Evolutionary conservation across 2,797 vertebrate genomes (phyloP), one percentile per base, ranked within the genome.

Genomic region (Parambassis ranga): DNA sequence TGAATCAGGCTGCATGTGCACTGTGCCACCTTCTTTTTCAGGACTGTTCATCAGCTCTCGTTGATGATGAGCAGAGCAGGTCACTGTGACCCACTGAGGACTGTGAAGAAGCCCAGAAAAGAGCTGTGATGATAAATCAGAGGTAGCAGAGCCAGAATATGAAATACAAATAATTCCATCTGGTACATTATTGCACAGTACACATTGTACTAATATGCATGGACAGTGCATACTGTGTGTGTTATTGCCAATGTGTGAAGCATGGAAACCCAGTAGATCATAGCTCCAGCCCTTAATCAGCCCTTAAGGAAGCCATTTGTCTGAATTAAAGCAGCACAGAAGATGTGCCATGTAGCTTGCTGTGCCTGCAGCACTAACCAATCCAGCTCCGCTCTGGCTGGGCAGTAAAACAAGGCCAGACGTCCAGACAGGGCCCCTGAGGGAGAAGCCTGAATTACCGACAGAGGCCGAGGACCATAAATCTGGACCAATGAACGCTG

Each of bases 311-410:
- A 14, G 43, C 49, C 9, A 63, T 66, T 51, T 22, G 61, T 81
- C 57, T 60, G 3, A 28, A 56, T 79, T 48, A 67, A 68, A 52
- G 44, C 61, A 42, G 14, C 49, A 24, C n/a, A 69, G 71, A 71
- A 47, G 32, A 47, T 26, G 5, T 5, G 7, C 44, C 50, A 18
- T 70, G 71, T 58, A 57, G 51, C 46, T 60, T 3, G 2, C 43
- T 65, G 46, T 42, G 67, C 70, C 67, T 82, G 50, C 51, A 71
- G 75, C 66, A 18, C 11, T 28, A 64, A 46, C 42, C 16, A 14
- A 39, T 69, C 65, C 83, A 60, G 65, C 65, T 83, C 77, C 16
- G 39, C 5, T 61, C 64, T 42, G 75, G 32, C 69, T 42, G 65
- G 24, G 49, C 67, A 46, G 59, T 61, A 70, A n/a, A 65, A 79